Evolutionary conservation across 2,888 invertebrate genomes (phyloP).

Genomic region (Copidosoma aretas): DNA sequence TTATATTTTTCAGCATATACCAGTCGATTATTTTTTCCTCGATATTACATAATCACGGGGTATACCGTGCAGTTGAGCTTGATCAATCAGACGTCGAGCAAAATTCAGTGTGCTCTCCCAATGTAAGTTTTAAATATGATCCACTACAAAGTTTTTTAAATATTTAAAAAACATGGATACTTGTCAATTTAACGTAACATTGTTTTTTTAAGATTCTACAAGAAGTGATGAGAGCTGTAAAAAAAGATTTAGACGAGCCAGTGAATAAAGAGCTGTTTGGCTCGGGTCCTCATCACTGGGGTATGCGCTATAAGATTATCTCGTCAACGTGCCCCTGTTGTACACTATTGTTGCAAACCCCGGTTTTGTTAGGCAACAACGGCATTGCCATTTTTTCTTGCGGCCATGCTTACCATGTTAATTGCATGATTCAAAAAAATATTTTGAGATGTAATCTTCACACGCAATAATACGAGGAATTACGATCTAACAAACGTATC

Average conservation of each 20-base stretch:
- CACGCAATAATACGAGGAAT: slow-evolving; percentile 29
- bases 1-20: slow-evolving; percentile 51
- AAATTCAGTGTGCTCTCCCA: slow-evolving; percentile 55
- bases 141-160: neutral
- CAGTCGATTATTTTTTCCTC: slow-evolving; percentile 58
- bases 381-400: slow-evolving; percentile 71
- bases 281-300: slow-evolving; percentile 65
- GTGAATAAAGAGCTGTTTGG: slow-evolving; percentile 56
- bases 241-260: slow-evolving; percentile 49
- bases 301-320: slow-evolving; percentile 59
- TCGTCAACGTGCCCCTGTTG: slow-evolving; percentile 65
- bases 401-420: slow-evolving; percentile 70
- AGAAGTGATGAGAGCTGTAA: slow-evolving; percentile 41
- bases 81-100: slow-evolving; percentile 47
- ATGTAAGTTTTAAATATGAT: slow-evolving; percentile 46
- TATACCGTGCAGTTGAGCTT: slow-evolving; percentile 52
- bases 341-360: slow-evolving; percentile 68
- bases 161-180: neutral
- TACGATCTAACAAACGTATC: too few relatives aligned
- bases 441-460: slow-evolving; percentile 61
- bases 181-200: neutral
- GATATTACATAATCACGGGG: slow-evolving; percentile 53
- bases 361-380: slow-evolving; percentile 68
- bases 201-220: slow-evolving; percentile 25
- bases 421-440: slow-evolving; percentile 68